Percentiles rank a stretch among this genome's conserved stretches.
Evolutionary conservation across 2,888 invertebrate species (phyloP).

Genomic region (Crioceris asparagi): DNA sequence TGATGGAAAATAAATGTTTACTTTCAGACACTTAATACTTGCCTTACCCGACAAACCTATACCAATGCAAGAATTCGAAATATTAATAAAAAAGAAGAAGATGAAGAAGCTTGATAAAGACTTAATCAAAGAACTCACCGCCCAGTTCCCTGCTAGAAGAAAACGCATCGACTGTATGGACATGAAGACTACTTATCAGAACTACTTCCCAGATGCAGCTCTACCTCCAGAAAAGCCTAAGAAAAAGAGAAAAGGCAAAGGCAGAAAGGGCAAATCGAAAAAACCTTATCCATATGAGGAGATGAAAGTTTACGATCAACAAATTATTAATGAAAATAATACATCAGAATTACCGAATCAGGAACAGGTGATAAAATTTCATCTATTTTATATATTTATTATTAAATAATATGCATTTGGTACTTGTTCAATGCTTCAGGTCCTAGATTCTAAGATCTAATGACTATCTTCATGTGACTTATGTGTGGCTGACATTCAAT

Average conservation of each 20-base stretch:
- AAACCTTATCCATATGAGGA: too few species aligned
- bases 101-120: slow-evolving; percentile 27
- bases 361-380: too few species aligned
- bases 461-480: too few species aligned
- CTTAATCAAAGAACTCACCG: slow-evolving; percentile 30
- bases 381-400: too few species aligned
- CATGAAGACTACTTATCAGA: slow-evolving; percentile 36
- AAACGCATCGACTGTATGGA: slow-evolving; percentile 31
- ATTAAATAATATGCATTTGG: too few species aligned
- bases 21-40: slow-evolving; percentile 34
- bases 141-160: slow-evolving; percentile 31
- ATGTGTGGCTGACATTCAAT: too few species aligned
- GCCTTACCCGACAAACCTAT: slow-evolving; percentile 30
- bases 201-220: slow-evolving; percentile 37
- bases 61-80: slow-evolving; percentile 29
- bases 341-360: too few species aligned
- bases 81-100: slow-evolving; percentile 30
- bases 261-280: slow-evolving; percentile 14
- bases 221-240: slow-evolving; percentile 29
- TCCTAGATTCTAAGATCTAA: too few species aligned
- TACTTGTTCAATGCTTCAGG: too few species aligned
- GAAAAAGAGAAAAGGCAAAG: slow-evolving; percentile 22
- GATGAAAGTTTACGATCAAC: too few species aligned
- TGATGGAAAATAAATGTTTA: not conserved
- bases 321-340: too few species aligned